Base-by-base conservation (phyloP, 2,888 invertebrate genomes). In the Euclidia mi region DNA sequence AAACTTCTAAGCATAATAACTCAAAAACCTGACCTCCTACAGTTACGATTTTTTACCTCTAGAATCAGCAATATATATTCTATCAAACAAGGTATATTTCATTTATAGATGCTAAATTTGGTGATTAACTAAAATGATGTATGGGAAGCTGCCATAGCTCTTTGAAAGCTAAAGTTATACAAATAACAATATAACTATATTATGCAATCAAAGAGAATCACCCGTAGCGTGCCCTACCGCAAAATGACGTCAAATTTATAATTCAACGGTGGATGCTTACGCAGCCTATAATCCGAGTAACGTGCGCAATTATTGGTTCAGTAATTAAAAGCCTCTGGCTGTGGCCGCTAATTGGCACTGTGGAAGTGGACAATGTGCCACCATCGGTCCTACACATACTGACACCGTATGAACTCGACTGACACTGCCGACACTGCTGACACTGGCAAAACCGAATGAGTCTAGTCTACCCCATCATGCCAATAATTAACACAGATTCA, bases 321-420 rank as follows among this genome's bases (percentile, higher is more conserved):
- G 66, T 78, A 75, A 80, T 79, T 73, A 79, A 76, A 79, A 71
- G 67, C 68, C 50, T 51, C 40, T 50, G 67, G 52, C 69, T 41
- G 44, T 65, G 44, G 58, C 44, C 41, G 47, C 52, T 64, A 65
- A 70, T 71, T 65, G 68, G 50, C 61, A 48, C 61, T 60, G 52
- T 59, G 47, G 46, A 49, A 50, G 65, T 62, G 55, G 60, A 58
- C 58, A 58, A 18, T 11, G 11, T 12, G 49, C n/a, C n/a, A 17
- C n/a, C 28, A 42, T 31, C 14, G 29, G 34, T 1, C 12, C 28
- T 12, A 35, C 14, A 25, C 32, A 15, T 11, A 11, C 32, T 14
- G 34, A 14, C 9, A 34, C 4, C 14, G 15, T 14, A 1, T n/a
- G 20, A 38, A 15, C 15, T 10, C 20, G 14, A 34, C 12, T n/a